Conservation (phyloP, 2,113 vertebrate genomes). For the Spea bombifrons region DNA sequence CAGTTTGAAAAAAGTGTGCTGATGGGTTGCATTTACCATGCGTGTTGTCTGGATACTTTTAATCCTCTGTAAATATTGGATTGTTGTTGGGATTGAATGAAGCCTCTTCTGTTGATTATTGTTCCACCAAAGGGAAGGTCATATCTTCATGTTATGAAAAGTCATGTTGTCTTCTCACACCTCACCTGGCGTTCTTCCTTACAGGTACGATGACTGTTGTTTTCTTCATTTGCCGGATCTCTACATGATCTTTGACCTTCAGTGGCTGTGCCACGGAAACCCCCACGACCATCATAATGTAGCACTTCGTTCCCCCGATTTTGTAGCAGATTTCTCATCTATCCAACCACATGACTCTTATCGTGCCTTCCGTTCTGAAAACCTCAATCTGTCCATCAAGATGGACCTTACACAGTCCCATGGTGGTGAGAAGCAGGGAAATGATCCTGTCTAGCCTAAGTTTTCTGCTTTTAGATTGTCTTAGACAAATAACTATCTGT, state of each 20-base stretch:
- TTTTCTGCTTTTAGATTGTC: not conserved
- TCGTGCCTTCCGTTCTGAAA: constrained; percentile 93
- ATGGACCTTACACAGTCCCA: constrained; percentile 86
- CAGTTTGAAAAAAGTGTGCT: too few relatives aligned
- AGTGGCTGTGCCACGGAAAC: constrained; percentile 96
- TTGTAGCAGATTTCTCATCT: constrained; percentile 78
- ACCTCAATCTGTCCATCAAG: constrained; percentile 91
- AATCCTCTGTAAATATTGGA: too few relatives aligned
- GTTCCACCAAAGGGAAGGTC: too few relatives aligned
- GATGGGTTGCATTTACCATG: too few relatives aligned
- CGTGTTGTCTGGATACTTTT: too few relatives aligned
- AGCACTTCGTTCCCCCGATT: constrained; percentile 83
- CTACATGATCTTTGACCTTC: constrained; percentile 90
- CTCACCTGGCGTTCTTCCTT: not conserved
- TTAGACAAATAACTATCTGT: too few relatives aligned
- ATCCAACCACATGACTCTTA: constrained; percentile 92
- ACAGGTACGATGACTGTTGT: constrained; percentile 95
- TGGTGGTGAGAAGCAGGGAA: constrained; percentile 58
- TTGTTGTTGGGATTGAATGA: too few relatives aligned
- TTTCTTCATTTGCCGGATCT: constrained; percentile 92
- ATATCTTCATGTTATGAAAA: too few relatives aligned
- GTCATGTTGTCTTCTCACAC: too few relatives aligned
- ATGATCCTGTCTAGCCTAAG: not conserved
- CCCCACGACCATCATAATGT: constrained; percentile 89
- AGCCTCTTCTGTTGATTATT: too few relatives aligned